Conservation (phyloP, 2,888 invertebrate species). For the Pterostichus madidus region DNA sequence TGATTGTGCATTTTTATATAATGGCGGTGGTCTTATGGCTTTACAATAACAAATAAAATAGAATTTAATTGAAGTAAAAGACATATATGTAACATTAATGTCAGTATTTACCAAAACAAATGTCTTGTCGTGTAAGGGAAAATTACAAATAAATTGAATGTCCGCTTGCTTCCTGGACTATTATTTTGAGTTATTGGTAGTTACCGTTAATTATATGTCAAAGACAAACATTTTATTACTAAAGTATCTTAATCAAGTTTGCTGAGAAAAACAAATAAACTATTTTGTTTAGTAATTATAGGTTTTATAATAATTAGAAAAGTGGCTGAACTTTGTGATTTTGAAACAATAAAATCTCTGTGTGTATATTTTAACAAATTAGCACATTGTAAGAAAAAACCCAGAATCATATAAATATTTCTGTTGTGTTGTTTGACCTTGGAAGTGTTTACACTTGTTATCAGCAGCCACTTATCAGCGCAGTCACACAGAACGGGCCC, state of each 20-base stretch:
- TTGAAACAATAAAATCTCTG: conserved; percentile 17
- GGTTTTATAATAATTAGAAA: conserved; percentile 9
- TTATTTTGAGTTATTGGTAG: not conserved
- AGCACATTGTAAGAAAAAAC: conserved; percentile 22
- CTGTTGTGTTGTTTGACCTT: conserved; percentile 56
- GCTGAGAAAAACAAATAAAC: not conserved
- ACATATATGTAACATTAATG: conserved; percentile 14
- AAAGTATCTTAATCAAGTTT: conserved; percentile 4
- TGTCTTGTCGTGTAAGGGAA: not conserved
- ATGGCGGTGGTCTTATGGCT: not conserved
- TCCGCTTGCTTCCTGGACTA: no score
- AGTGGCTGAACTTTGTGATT: conserved; percentile 5
- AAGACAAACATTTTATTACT: not conserved
- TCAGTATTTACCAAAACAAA: conserved; percentile 17
- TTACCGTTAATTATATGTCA: not conserved
- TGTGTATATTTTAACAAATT: conserved; percentile 28
- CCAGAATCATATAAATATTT: conserved; percentile 43
- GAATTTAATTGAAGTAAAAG: conserved; percentile 9
- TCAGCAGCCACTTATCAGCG: conserved; percentile 49
- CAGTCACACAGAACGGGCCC: conserved; percentile 36
- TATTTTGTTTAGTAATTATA: conserved; percentile 9
- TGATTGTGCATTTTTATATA: not conserved
- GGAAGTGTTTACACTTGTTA: conserved; percentile 56
- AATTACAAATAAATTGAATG: not conserved
- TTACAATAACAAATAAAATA: conserved; percentile 59